These are phyloP conservation scores for Bursaphelenchus mucronatus DNA, from an alignment of 1,140 invertebrate genomes.

Conservation along the genomic window DNA sequence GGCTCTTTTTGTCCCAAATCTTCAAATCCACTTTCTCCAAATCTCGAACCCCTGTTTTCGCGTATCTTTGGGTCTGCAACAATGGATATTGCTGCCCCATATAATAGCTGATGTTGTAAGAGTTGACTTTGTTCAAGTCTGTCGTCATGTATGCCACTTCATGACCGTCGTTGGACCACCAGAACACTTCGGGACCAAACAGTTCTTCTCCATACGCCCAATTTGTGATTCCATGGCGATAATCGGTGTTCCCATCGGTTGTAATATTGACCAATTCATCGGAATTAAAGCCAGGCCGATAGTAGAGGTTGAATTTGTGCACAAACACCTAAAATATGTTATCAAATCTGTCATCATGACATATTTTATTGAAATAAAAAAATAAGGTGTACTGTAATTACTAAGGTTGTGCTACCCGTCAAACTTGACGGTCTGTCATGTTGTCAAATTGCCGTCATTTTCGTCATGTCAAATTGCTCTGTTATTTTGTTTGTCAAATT, in stretches of 20 bases:
- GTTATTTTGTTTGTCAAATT: too few relatives aligned
- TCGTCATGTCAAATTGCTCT: too few relatives aligned
- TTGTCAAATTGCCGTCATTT: too few relatives aligned
- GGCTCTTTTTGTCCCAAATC: slow-evolving; percentile 7
- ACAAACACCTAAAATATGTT: slow-evolving; percentile 48
- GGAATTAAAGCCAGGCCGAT: slow-evolving; percentile 40
- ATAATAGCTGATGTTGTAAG: slow-evolving; percentile 25
- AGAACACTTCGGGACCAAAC: slow-evolving; percentile 49
- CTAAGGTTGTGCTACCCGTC: neutral
- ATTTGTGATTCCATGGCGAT: slow-evolving; percentile 50
- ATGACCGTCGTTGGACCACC: slow-evolving; percentile 53
- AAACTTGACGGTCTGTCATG: too few relatives aligned
- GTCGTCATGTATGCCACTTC: slow-evolving; percentile 51
- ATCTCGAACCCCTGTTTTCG: slow-evolving; percentile 50
- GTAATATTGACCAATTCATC: slow-evolving; percentile 37
- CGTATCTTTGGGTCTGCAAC: slow-evolving; percentile 41
- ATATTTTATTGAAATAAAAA: slow-evolving; percentile 3
- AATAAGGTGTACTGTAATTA: neutral
- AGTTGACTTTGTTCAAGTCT: slow-evolving; percentile 12
- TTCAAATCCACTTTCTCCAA: slow-evolving; percentile 32
- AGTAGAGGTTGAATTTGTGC: slow-evolving; percentile 49
- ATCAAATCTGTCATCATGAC: neutral
- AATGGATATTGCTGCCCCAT: slow-evolving; percentile 37
- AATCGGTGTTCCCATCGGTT: slow-evolving; percentile 26
- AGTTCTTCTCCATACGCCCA: slow-evolving; percentile 60